These are phyloP conservation scores for Brachionus paranguensis DNA, from an alignment of 1,140 invertebrate genomes.

Conservation along the genomic window DNA sequence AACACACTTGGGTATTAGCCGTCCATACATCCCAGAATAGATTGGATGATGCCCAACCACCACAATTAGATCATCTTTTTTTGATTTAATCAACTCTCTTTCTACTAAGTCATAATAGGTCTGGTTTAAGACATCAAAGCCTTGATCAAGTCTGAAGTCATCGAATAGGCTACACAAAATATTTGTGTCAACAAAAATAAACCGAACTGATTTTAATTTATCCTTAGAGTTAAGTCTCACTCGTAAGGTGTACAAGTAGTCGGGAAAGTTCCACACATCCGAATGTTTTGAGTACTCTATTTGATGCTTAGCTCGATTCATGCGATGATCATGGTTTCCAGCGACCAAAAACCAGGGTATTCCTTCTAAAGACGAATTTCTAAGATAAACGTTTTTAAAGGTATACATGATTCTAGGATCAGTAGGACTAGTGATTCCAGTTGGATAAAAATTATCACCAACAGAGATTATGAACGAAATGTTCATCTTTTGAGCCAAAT, in stretches of 20 bases:
- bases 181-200: conserved; percentile 2
- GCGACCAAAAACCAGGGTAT: conserved; percentile 18
- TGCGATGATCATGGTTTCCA: conserved; percentile 40
- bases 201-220: not conserved
- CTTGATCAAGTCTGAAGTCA: not conserved
- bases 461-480: conserved; percentile 32
- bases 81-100: not conserved
- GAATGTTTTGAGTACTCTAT: conserved; percentile 12
- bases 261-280: conserved; percentile 15
- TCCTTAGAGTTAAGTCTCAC: not conserved
- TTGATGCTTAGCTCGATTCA: not conserved
- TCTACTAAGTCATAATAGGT: not conserved
- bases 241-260: not conserved
- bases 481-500: not conserved
- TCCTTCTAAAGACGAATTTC: not conserved
- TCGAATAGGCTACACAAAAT: not conserved
- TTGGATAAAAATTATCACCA: conserved; percentile 41
- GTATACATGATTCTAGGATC: conserved; percentile 38
- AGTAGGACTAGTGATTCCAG: not conserved
- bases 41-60: not conserved
- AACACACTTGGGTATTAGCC: not conserved
- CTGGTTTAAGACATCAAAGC: not conserved
- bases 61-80: not conserved
- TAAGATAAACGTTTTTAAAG: conserved; percentile 29
- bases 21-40: not conserved